Percentiles rank a stretch among this genome's conserved stretches.
Evolutionary conservation across 2,797 vertebrate species (phyloP).

Genomic region (Potorous gilbertii): DNA sequence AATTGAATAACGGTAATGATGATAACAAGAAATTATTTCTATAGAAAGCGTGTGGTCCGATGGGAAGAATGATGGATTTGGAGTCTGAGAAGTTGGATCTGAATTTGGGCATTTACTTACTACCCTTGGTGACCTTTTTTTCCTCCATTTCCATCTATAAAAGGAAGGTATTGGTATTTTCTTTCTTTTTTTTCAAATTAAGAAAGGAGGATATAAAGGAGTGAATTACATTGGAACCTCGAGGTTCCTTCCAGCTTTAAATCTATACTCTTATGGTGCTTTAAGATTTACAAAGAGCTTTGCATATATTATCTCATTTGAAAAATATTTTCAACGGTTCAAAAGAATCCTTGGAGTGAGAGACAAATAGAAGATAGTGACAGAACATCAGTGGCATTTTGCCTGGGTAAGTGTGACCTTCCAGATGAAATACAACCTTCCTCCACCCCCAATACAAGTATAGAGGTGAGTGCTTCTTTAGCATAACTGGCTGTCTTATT

Average conservation of each 20-base stretch:
- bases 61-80: neutral
- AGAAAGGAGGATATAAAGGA: too few relatives aligned
- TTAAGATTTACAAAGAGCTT: neutral
- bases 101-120: neutral
- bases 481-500: slow-evolving; percentile 1
- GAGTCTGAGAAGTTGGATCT: neutral
- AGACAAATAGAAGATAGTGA: slow-evolving; percentile 38
- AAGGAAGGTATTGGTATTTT: neutral
- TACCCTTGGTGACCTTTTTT: neutral
- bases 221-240: neutral
- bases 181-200: too few relatives aligned
- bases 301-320: neutral
- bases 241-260: neutral
- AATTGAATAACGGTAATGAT: neutral
- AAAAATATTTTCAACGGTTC: neutral
- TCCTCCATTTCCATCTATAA: neutral
- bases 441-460: neutral
- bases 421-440: slow-evolving; percentile 25
- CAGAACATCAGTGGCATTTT: slow-evolving; percentile 24
- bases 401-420: slow-evolving; percentile 38
- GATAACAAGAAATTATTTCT: neutral
- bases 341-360: slow-evolving; percentile 43
- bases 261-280: neutral
- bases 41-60: neutral
- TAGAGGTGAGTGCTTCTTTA: slow-evolving; percentile 27